Conservation (phyloP, 2,888 invertebrate genomes). For the Tenodera sinensis region DNA sequence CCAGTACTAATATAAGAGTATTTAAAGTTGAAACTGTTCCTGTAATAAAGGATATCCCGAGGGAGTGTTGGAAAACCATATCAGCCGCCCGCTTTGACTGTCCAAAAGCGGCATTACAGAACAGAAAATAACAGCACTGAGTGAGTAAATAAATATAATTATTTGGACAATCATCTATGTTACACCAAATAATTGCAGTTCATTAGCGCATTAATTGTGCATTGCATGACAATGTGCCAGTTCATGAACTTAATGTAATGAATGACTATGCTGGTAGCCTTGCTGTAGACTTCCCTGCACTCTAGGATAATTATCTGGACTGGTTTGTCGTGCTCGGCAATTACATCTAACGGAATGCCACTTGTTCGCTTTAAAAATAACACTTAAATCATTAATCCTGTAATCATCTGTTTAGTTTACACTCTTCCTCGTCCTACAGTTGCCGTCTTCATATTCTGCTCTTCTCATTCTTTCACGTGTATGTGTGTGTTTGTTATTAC, state of each 20-base stretch:
- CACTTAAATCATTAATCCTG: neutral
- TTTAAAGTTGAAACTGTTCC: too few relatives aligned
- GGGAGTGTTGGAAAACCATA: neutral
- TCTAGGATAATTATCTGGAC: neutral
- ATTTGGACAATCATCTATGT: neutral
- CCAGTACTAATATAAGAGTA: too few relatives aligned
- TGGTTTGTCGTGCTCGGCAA: neutral
- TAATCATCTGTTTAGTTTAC: too few relatives aligned
- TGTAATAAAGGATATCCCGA: neutral
- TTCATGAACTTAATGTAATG: neutral
- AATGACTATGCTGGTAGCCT: neutral
- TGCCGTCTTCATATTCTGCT: too few relatives aligned
- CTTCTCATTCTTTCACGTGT: too few relatives aligned
- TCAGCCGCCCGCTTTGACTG: neutral
- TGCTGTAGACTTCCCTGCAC: neutral
- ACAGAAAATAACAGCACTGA: neutral
- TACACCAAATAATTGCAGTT: neutral
- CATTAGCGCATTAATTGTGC: neutral
- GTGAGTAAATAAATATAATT: neutral
- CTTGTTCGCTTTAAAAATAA: neutral
- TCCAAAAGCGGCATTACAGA: neutral
- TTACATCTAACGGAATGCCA: neutral
- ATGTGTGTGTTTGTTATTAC: too few relatives aligned
- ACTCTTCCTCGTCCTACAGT: too few relatives aligned
- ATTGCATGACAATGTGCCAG: neutral